Conservation (phyloP, 2,113 vertebrate genomes). For the Callithrix jacchus region DNA sequence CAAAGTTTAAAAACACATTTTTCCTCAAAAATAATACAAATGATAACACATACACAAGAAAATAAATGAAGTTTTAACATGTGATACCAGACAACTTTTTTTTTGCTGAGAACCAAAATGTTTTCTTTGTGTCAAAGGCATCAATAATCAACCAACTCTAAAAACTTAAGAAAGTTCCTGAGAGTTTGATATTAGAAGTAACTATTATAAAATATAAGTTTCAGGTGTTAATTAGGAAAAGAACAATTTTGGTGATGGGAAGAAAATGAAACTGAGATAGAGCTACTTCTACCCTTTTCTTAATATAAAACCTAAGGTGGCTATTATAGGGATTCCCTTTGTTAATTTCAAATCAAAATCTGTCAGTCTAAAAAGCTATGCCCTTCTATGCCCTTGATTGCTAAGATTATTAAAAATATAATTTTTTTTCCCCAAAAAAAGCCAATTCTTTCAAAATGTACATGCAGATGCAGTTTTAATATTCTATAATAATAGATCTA, state of each 20-base stretch:
- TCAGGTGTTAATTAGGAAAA: not conserved
- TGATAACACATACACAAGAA: not conserved
- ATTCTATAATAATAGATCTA: not conserved
- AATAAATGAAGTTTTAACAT: not conserved
- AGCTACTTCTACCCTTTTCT: not conserved
- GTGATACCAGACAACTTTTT: not conserved
- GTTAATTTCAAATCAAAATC: constrained; percentile 36
- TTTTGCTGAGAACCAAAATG: not conserved
- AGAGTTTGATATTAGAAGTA: not conserved
- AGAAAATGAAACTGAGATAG: constrained; percentile 24
- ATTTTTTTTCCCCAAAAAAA: not conserved
- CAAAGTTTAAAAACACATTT: not conserved
- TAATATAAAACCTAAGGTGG: not conserved
- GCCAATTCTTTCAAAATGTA: not conserved
- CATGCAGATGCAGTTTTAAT: not conserved
- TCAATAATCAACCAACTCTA: not conserved
- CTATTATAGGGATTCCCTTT: not conserved
- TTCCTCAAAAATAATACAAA: not conserved
- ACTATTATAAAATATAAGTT: not conserved
- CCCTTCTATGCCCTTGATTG: not conserved
- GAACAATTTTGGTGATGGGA: constrained; percentile 5
- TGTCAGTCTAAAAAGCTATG: not conserved
- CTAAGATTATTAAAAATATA: not conserved
- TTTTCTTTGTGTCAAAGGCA: constrained; percentile 12
- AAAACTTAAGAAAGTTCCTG: constrained; percentile 8